Evolutionary conservation across 2,797 vertebrate species (phyloP), one percentile per base, ranked within the genome.

Genomic region (Ctenopoma kingsleyae): DNA sequence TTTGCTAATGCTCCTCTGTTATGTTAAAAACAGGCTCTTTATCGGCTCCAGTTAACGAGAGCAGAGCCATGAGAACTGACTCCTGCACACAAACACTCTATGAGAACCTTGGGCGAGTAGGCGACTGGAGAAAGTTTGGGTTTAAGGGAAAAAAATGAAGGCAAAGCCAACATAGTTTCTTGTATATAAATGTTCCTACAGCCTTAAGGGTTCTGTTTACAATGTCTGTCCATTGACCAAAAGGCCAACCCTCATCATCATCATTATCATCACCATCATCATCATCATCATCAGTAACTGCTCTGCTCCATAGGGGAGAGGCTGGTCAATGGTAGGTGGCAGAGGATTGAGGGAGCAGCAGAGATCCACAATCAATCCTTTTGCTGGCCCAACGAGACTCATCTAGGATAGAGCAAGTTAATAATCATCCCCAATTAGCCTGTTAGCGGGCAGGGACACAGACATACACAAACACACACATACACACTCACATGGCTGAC

Each of bases 1-100:
- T 89, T 81, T 81, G 67, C 90, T 91, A 91, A 94, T 90, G 86
- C 63, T 54, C 63, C 65, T 35, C 74, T 67, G 80, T 84, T 78
- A 75, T 78, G 90, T 87, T 86, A 83, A 91, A 90, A 88, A 90
- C 87, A 87, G 81, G 63, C 80, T 87, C 83, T 92, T 91, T 86
- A 92, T 92, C 87, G 63, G 59, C 71, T 75, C 43, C 60, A 60
- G 63, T 91, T 91, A 85, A 92, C 50, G 51, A 88, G 84, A 20
- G 0, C 62, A 57, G 44, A 68, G 67, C 76, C 87, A 80, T 87
- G 90, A 90, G 87, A 91, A 88, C 80, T 6, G 23, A 85, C 51
- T 85, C 72, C 66, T 62, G 62, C 73, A 74, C 67, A 77, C 71
- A 81, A 75, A 81, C 52, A 40, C 71, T 66, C 52, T 71, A 78